Conservation (phyloP, 2,797 vertebrate genomes). For the Podarcis lilfordi region DNA sequence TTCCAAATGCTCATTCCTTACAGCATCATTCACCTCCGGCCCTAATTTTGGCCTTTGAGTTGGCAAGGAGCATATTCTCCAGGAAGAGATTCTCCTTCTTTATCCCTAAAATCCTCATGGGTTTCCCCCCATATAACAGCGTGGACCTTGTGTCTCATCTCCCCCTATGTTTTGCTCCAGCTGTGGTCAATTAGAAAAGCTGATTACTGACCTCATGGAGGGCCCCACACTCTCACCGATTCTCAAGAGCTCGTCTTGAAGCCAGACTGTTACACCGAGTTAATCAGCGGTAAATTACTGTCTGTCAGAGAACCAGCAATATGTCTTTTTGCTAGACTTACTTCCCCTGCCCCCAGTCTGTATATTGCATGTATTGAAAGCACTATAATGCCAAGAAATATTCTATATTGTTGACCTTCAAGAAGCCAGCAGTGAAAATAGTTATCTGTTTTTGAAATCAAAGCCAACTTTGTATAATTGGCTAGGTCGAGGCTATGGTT, state of each 20-base stretch:
- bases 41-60: background rate
- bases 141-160: background rate
- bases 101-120: background rate
- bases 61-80: background rate
- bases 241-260: background rate
- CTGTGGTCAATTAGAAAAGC: slow-evolving; percentile 7
- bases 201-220: background rate
- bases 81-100: background rate
- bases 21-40: background rate
- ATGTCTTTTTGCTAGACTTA: background rate
- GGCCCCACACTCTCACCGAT: background rate
- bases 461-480: background rate
- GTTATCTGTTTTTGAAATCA: background rate
- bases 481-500: background rate
- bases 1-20: background rate
- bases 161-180: background rate
- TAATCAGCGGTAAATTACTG: background rate
- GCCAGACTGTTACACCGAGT: slow-evolving; percentile 8
- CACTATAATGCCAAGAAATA: background rate
- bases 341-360: background rate
- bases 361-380: background rate
- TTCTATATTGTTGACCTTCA: background rate
- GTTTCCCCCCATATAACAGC: background rate
- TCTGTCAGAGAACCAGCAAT: background rate
- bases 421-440: background rate